Evolutionary conservation across 2,797 vertebrate species (phyloP), one percentile per base, ranked within the genome.

Genomic region (Lagocephalus sceleratus): DNA sequence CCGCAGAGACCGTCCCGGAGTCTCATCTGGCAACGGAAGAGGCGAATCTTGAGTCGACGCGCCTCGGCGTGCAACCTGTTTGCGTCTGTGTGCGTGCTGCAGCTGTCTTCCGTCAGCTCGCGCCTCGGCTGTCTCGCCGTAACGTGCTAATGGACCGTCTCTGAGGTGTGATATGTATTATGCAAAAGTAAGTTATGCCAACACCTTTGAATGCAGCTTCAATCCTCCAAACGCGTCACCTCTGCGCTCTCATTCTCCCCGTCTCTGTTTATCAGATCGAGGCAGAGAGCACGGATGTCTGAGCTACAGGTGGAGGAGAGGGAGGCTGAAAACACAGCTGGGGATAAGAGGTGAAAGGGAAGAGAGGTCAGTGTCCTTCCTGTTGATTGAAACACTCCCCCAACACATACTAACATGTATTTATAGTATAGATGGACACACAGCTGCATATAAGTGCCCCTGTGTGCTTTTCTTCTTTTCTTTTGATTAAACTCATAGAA

Each of bases 81-180:
- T 57, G 53, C 52, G 12, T 62, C 42, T 54, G 51, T 51, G 68
- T 52, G 57, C 62, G 57, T 52, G 62, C 66, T 48, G 38, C 63
- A 46, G 52, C 57, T 60, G 54, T 62, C 64, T 77, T 79, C 73
- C 51, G 51, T 87, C 81, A 79, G 66, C 76, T 82, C 84, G 77
- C 85, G 80, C 81, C 75, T 72, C 59, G 3, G 51, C 74, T 85
- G 59, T 70, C 66, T 71, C 57, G 67, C 72, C 64, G 57, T 75
- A 81, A 85, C 79, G 78, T 86, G 88, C 88, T 91, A 91, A 92
- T 91, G 88, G 89, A 88, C 87, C 84, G 78, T 90, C 86, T 88
- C 68, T 57, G 57, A 91, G 83, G 88, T 90, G 89, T 87, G 83
- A 90, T 84, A 81, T 89, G 85, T 82, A 86, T 89, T 87, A 90